These are phyloP conservation scores for Chionodraco myersi DNA, from an alignment of 2,113 vertebrate species.

Conservation along the genomic window DNA sequence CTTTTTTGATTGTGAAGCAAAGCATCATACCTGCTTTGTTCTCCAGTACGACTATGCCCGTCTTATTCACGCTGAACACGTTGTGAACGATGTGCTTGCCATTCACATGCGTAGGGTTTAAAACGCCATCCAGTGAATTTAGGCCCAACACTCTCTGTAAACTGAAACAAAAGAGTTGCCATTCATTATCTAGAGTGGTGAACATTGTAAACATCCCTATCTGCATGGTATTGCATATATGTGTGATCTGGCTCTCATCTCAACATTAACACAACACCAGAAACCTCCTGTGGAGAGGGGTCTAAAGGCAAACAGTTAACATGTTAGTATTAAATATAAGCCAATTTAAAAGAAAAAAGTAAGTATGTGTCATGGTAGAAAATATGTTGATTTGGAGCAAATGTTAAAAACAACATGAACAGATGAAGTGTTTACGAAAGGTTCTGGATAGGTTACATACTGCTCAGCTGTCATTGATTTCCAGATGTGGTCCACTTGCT, in stretches of 20 bases:
- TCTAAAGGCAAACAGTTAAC: no score
- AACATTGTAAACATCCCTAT: no score
- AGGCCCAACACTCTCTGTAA: conserved; percentile 73
- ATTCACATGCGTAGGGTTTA: conserved; percentile 62
- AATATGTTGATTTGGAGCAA: neutral
- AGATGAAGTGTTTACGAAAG: neutral
- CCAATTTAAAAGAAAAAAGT: no score
- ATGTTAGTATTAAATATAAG: no score
- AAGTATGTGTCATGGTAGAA: neutral
- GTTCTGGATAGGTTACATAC: conserved; percentile 47
- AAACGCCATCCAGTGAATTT: conserved; percentile 69
- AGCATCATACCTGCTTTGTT: conserved; percentile 71
- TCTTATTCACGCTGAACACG: conserved; percentile 74
- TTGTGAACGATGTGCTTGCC: conserved; percentile 77
- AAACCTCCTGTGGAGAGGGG: no score
- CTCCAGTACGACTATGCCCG: conserved; percentile 74
- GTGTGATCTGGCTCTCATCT: no score
- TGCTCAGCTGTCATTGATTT: conserved; percentile 73
- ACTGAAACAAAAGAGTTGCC: conserved; percentile 43
- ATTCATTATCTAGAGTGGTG: neutral
- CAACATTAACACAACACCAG: no score
- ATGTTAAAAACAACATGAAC: neutral
- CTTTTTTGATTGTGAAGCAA: neutral
- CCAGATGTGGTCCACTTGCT: conserved; percentile 77
- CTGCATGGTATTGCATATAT: no score